Base-by-base conservation (phyloP, 2,113 vertebrate species). In the Conger conger region DNA sequence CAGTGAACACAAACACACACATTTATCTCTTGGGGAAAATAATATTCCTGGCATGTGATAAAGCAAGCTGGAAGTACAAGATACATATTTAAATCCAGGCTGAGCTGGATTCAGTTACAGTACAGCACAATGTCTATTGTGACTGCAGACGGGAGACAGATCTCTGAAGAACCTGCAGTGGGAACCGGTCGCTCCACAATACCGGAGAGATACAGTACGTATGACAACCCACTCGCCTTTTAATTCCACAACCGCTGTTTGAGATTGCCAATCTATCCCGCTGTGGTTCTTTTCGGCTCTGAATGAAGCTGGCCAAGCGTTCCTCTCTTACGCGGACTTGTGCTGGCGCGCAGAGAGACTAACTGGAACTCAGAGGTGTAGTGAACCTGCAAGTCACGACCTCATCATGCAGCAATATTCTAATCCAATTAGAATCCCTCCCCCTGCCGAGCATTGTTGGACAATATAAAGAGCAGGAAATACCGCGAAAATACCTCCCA, bases 81-180 rank as follows among this genome's bases (percentile, higher is more conserved):
- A 85, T 84, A 85, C 82, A 87, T 54, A 88, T 89, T 89, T 81
- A 87, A 87, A 87, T 33, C 63, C 83, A 76, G 73, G 63, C 84
- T 79, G 79, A 23, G 50, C 79, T 86, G 68, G 73, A 30, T 81
- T 85, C 82, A 57, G 17, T 76, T 81, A 87, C 79, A n/a, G n/a
- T n/a, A n/a, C n/a, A n/a, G n/a, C n/a, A n/a, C n/a, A 73, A 6
- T 3, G 53, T 77, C 54, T 79, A 80, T 60, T 80, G 73, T 37
- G 83, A 17, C 60, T 36, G 68, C 76, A 68, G 50, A 20, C 76
- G 50, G 35, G 2, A 17, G 15, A 0, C 15, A 57, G 45, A n/a
- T 36, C 42, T 13, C 17, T 18, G 7, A 50, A 73, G 50, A 76
- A 85, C 80, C 82, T 60, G 82, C 57, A 20, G 60, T 38, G 50